These are phyloP conservation scores for Macrosteles quadrilineatus DNA, from an alignment of 1,140 invertebrate species.

Conservation along the genomic window DNA sequence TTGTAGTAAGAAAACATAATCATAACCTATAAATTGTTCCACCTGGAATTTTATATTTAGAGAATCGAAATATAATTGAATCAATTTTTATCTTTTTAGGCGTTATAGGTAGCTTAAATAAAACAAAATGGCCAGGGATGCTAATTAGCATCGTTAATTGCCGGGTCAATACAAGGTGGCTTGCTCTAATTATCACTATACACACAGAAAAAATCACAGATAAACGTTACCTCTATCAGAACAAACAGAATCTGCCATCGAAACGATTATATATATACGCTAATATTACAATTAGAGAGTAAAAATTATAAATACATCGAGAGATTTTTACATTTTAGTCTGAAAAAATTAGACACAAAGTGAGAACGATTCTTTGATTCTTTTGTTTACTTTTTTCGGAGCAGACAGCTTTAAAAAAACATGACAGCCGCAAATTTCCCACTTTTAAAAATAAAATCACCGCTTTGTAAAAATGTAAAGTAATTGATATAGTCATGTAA, in stretches of 20 bases:
- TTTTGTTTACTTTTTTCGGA: conserved; percentile 24
- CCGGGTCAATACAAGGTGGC: conserved; percentile 24
- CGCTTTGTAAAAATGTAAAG: neutral
- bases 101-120: no score
- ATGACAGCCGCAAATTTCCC: conserved; percentile 12
- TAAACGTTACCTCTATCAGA: conserved; percentile 18
- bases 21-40: no score
- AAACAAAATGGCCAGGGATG: neutral
- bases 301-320: no score
- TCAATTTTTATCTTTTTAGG: no score
- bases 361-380: conserved; percentile 16
- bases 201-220: neutral
- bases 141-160: conserved; percentile 20
- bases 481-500: neutral
- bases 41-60: no score
- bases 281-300: no score
- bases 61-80: no score
- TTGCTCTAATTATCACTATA: neutral
- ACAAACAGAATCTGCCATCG: conserved; percentile 13
- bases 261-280: no score
- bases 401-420: conserved; percentile 20
- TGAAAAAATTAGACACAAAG: neutral
- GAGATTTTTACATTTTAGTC: no score
- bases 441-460: neutral
- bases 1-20: no score